These are phyloP conservation scores for Pogoniulus pusillus DNA, from an alignment of 2,797 vertebrate species.

Conservation along the genomic window DNA sequence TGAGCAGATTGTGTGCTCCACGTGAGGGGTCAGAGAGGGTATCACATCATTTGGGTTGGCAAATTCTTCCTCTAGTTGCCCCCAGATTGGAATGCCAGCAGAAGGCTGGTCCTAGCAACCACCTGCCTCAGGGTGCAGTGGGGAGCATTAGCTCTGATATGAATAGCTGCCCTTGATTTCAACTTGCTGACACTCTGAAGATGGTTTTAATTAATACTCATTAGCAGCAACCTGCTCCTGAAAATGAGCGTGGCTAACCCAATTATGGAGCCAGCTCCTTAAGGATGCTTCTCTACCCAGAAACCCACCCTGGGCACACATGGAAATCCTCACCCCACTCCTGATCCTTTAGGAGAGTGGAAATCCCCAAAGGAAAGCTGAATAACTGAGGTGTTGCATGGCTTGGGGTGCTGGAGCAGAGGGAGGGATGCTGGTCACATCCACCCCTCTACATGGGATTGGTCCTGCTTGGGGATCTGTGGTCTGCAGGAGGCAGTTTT, in stretches of 20 bases:
- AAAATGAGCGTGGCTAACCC: not conserved
- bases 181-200: conserved; percentile 44
- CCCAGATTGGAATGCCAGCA: not conserved
- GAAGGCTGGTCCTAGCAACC: rapidly evolving
- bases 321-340: not conserved
- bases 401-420: not conserved
- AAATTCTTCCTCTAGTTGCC: not conserved
- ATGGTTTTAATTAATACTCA: conserved; percentile 62
- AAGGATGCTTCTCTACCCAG: not conserved
- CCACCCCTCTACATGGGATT: rapidly evolving
- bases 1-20: rapidly evolving
- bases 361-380: rapidly evolving
- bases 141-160: not conserved
- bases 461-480: not conserved
- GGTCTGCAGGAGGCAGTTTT: not conserved
- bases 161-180: conserved; percentile 38
- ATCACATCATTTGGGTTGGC: not conserved
- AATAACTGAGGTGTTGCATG: not conserved
- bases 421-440: not conserved
- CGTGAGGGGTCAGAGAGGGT: rapidly evolving
- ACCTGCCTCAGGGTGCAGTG: rapidly evolving
- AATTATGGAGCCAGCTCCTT: not conserved
- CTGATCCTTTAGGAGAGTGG: not conserved
- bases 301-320: not conserved
- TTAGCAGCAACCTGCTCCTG: conserved; percentile 57